Evolutionary conservation across 2,888 invertebrate genomes (phyloP).

Genomic region (Metalampra italica): DNA sequence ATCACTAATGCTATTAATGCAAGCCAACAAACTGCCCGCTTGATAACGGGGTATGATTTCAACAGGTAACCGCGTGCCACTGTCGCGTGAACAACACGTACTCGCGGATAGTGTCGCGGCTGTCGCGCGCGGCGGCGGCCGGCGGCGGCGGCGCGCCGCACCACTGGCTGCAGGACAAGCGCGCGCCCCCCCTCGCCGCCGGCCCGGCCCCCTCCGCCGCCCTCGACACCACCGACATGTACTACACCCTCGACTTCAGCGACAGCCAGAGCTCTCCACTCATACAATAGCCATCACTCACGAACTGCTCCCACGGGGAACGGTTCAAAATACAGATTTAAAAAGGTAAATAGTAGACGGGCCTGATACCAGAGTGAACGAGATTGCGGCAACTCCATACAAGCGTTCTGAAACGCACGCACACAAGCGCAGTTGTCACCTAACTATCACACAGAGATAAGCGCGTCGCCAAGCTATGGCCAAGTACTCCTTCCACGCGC

Average conservation of each 20-base stretch:
- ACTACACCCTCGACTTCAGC: constrained; percentile 87
- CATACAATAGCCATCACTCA: constrained; percentile 81
- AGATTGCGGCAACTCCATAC: too few species aligned
- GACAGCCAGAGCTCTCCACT: constrained; percentile 87
- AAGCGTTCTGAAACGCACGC: too few species aligned
- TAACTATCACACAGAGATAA: too few species aligned
- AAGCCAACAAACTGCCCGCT: too few species aligned
- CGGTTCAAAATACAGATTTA: constrained; percentile 70
- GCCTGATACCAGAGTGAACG: neutral
- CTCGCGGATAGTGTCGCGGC: constrained; percentile 79
- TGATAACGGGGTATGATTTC: neutral
- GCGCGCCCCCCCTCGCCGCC: constrained; percentile 37
- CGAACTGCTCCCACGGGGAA: constrained; percentile 72
- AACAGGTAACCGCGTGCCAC: constrained; percentile 86
- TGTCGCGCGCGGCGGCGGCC: constrained; percentile 57
- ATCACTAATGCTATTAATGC: too few species aligned
- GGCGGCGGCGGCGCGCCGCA: constrained; percentile 58
- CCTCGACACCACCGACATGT: constrained; percentile 85
- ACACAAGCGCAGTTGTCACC: too few species aligned
- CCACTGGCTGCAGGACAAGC: constrained; percentile 81
- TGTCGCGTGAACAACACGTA: constrained; percentile 89
- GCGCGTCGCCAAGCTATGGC: too few species aligned
- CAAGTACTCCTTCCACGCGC: too few species aligned
- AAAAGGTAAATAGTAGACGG: constrained; percentile 12
- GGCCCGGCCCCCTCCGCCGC: constrained; percentile 59